Evolutionary conservation across 2,113 vertebrate species (phyloP).

Genomic region (Xenopus borealis): DNA sequence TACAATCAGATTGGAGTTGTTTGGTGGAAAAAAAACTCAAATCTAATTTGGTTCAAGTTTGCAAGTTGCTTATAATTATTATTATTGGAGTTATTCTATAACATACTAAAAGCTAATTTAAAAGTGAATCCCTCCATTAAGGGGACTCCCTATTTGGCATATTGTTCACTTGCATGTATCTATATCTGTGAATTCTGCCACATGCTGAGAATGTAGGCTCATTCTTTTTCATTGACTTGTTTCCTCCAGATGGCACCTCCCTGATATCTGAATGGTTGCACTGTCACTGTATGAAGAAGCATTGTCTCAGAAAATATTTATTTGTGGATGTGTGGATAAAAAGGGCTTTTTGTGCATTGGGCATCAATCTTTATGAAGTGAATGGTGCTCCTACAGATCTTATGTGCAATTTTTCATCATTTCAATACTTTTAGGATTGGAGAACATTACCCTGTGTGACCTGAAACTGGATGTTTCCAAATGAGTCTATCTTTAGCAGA

Average conservation of each 20-base stretch:
- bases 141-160: too few species aligned
- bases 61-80: too few species aligned
- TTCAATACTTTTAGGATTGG: neutral
- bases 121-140: too few species aligned
- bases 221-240: slow-evolving; percentile 31
- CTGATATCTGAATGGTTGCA: slow-evolving; percentile 58
- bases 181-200: slow-evolving; percentile 2
- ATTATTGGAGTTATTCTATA: too few species aligned
- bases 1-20: too few species aligned
- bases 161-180: neutral
- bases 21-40: too few species aligned
- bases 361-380: neutral
- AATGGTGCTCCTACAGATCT: neutral
- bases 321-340: neutral
- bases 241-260: slow-evolving; percentile 57
- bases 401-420: neutral
- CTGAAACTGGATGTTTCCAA: neutral
- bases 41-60: too few species aligned
- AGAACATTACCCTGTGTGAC: neutral
- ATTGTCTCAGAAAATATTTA: neutral
- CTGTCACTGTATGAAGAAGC: slow-evolving; percentile 45
- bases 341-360: neutral
- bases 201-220: slow-evolving; percentile 46
- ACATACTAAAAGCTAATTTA: too few species aligned
- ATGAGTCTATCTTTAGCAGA: neutral